phyloP scores from a whole-genome alignment of 2,888 invertebrate genomes.

The Drosophila borealis region DNA sequence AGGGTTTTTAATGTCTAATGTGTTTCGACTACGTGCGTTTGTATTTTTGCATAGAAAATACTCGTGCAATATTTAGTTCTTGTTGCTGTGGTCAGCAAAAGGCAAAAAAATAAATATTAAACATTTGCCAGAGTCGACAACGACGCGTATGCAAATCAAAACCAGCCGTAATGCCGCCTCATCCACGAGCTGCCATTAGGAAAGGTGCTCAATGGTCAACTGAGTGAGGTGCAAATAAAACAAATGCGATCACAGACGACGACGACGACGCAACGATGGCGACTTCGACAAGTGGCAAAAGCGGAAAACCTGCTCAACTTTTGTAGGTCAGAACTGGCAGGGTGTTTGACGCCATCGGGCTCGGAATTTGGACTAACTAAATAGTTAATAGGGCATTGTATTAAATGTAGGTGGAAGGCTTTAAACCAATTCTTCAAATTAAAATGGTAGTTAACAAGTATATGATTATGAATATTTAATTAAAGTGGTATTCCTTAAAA shows the following conservation, averaged over 20 bases:
- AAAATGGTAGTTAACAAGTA: too few relatives aligned
- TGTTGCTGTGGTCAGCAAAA: conserved; percentile 76
- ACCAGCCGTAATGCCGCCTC: conserved; percentile 16
- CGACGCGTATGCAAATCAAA: conserved; percentile 57
- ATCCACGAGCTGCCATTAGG: conserved; percentile 21
- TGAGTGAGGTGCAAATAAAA: conserved; percentile 26
- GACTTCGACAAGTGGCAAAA: conserved; percentile 10
- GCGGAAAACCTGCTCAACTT: conserved; percentile 32
- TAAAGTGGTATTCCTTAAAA: too few relatives aligned
- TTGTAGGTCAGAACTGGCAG: conserved; percentile 43
- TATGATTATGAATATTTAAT: too few relatives aligned
- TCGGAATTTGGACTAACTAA: not conserved
- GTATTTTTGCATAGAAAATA: conserved; percentile 26
- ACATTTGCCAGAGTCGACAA: conserved; percentile 45
- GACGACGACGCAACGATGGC: not conserved
- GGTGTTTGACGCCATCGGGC: conserved; percentile 28
- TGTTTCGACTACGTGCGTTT: conserved; percentile 33
- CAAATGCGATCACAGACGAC: conserved; percentile 15
- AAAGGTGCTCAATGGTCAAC: conserved; percentile 50
- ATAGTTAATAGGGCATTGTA: not conserved
- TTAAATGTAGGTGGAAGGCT: too few relatives aligned
- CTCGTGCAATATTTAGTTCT: conserved; percentile 54
- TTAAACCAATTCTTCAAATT: too few relatives aligned
- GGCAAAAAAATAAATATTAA: conserved; percentile 81
- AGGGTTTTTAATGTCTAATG: conserved; percentile 36